phyloP scores from a whole-genome alignment of 2,888 invertebrate species.

The Alloscopus bannaensis region DNA sequence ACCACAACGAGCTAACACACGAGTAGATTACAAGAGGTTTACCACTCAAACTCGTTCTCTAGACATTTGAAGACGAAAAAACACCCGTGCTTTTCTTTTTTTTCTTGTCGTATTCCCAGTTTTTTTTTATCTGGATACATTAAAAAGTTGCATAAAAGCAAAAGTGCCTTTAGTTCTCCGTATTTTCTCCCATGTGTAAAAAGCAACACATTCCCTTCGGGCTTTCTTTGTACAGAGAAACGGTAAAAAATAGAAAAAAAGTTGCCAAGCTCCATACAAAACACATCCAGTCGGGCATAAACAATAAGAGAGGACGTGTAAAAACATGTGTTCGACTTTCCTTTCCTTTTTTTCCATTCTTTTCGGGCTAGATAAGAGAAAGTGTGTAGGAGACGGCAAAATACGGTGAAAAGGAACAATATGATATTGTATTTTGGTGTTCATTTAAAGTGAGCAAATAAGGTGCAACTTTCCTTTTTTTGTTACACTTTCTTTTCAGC shows the following conservation, averaged over 20 bases:
- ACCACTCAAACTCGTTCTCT: too few relatives aligned
- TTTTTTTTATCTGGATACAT: neutral
- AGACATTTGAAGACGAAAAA: too few relatives aligned
- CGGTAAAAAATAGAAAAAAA: neutral
- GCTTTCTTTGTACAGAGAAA: conserved; percentile 8
- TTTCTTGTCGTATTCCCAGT: too few relatives aligned
- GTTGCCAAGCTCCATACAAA: neutral
- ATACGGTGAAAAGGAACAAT: neutral
- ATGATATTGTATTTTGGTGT: too few relatives aligned
- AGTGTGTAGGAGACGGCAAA: neutral
- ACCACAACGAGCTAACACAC: too few relatives aligned
- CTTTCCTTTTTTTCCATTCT: neutral
- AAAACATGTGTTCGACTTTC: neutral
- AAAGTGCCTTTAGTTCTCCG: too few relatives aligned
- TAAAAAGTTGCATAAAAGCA: conserved; percentile 1
- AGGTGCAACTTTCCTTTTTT: conserved; percentile 7
- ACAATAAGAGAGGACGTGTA: neutral
- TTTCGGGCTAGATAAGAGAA: neutral
- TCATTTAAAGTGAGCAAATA: too few relatives aligned
- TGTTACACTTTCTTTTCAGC: neutral
- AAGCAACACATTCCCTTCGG: neutral
- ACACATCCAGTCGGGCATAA: neutral
- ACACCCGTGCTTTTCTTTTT: neutral
- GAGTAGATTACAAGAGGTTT: too few relatives aligned
- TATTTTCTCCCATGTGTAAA: neutral